Conservation (phyloP, 2,888 invertebrate genomes). For the Tryphoninae sp. region DNA sequence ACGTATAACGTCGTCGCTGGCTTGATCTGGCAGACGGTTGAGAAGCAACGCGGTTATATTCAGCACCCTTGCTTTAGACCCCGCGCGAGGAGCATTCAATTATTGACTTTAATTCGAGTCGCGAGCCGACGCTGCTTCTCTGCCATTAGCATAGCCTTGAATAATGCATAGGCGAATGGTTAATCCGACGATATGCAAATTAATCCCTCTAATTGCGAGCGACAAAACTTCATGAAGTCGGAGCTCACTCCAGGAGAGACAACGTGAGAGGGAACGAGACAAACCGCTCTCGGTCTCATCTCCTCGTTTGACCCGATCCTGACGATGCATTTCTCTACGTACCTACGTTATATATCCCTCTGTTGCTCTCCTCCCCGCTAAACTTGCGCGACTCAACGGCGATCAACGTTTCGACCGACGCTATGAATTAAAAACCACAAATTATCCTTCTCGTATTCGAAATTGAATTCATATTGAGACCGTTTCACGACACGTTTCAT, state of each 20-base stretch:
- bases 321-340: slow-evolving; percentile 16
- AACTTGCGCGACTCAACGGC: slow-evolving; percentile 8
- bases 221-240: slow-evolving; percentile 72
- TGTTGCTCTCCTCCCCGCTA: neutral
- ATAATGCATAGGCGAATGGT: slow-evolving; percentile 79
- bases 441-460: neutral
- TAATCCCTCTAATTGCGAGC: slow-evolving; percentile 79
- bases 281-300: slow-evolving; percentile 7
- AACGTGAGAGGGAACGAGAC: slow-evolving; percentile 8
- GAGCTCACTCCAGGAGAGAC: slow-evolving; percentile 45
- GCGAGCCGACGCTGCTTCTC: slow-evolving; percentile 54
- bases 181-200: slow-evolving; percentile 79
- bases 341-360: neutral
- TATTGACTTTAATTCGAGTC: slow-evolving; percentile 70
- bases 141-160: slow-evolving; percentile 77
- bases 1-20: slow-evolving; percentile 3
- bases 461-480: slow-evolving; percentile 11
- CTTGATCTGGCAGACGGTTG: slow-evolving; percentile 34
- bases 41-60: slow-evolving; percentile 41
- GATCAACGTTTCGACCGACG: slow-evolving; percentile 37
- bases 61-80: slow-evolving; percentile 59
- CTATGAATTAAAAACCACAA: slow-evolving; percentile 4
- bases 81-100: slow-evolving; percentile 67
- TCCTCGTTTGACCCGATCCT: slow-evolving; percentile 29
- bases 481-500: neutral